phyloP scores from a whole-genome alignment of 2,113 vertebrate genomes.

The Marmota monax region DNA sequence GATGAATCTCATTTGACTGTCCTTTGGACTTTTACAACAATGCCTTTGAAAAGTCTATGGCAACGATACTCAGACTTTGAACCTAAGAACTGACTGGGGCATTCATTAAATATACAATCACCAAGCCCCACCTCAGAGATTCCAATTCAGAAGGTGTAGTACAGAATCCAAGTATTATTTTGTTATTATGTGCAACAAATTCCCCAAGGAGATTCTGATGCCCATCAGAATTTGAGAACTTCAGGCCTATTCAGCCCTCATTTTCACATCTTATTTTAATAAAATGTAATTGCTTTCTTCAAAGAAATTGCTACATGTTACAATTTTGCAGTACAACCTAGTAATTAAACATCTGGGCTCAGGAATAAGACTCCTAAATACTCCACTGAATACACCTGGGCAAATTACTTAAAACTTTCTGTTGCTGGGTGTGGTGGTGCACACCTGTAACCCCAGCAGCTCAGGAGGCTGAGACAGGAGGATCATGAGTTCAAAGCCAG shows the following conservation, averaged over 20 bases:
- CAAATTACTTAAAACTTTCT: slow-evolving; percentile 20
- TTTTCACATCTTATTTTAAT: slow-evolving; percentile 41
- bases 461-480: too few species aligned
- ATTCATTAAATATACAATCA: not conserved
- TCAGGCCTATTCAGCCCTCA: not conserved
- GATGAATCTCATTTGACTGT: not conserved
- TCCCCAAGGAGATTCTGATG: slow-evolving; percentile 7
- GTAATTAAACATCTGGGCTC: not conserved
- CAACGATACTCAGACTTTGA: not conserved
- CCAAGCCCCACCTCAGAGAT: not conserved
- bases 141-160: not conserved
- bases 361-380: not conserved
- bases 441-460: too few species aligned
- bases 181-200: slow-evolving; percentile 22
- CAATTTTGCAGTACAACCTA: not conserved
- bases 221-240: not conserved
- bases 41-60: not conserved
- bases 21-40: not conserved
- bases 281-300: slow-evolving; percentile 27
- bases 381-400: not conserved
- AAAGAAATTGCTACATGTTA: not conserved
- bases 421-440: too few species aligned
- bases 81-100: not conserved
- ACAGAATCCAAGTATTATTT: not conserved
- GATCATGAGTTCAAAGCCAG: too few species aligned